Conservation (phyloP, 1,140 invertebrate genomes). For the Phymorhynchus buccinoides region DNA sequence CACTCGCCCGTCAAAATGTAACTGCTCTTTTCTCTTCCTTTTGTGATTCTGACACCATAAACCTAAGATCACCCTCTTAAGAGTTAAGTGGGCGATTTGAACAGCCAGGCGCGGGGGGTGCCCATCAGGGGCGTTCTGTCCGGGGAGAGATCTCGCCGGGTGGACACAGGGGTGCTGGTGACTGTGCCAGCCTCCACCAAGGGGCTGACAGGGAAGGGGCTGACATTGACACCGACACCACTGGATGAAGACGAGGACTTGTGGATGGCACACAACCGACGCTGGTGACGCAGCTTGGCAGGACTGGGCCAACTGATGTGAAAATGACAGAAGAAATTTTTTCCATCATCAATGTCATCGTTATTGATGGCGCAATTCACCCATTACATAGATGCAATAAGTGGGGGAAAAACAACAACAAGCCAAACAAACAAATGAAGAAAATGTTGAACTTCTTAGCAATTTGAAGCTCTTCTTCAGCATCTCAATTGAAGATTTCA, state of each 20-base stretch:
- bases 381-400: too few species aligned
- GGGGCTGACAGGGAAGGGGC: conserved; percentile 29
- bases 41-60: too few species aligned
- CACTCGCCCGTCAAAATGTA: too few species aligned
- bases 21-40: too few species aligned
- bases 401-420: too few species aligned
- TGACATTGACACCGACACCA: neutral
- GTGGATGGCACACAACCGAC: conserved; percentile 28
- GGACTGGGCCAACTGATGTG: conserved; percentile 55
- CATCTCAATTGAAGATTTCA: too few species aligned
- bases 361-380: too few species aligned
- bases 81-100: conserved; percentile 10
- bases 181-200: neutral
- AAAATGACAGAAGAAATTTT: neutral
- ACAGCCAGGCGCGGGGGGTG: neutral
- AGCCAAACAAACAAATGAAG: too few species aligned
- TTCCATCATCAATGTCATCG: too few species aligned
- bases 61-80: too few species aligned
- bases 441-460: too few species aligned
- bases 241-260: neutral
- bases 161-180: conserved; percentile 3
- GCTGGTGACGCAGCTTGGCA: conserved; percentile 41
- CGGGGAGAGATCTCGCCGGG: neutral
- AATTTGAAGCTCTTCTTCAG: too few species aligned
- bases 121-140: neutral